Evolutionary conservation across 2,888 invertebrate genomes (phyloP).

Genomic region (Rotaria magnacalcarata): DNA sequence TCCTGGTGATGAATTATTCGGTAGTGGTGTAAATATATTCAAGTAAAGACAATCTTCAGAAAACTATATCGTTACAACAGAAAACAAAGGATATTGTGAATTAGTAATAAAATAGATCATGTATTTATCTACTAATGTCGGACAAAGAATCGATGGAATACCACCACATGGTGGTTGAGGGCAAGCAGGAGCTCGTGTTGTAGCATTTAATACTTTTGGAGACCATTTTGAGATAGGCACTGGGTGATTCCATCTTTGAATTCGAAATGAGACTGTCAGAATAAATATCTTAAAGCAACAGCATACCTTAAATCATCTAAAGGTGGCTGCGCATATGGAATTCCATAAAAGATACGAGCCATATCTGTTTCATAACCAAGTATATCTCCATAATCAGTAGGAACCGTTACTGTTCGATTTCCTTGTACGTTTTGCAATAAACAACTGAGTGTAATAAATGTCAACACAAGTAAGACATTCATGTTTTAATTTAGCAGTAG

Average conservation of each 20-base stretch:
- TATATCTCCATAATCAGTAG: constrained; percentile 4
- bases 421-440: background rate
- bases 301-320: background rate
- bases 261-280: background rate
- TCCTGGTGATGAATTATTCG: background rate
- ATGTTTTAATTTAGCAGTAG: no score
- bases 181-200: constrained; percentile 50
- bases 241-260: constrained; percentile 48
- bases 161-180: constrained; percentile 50
- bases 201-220: constrained; percentile 49
- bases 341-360: constrained; percentile 16
- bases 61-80: background rate
- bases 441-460: background rate
- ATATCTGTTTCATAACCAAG: background rate
- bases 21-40: constrained; percentile 49
- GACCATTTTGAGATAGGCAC: constrained; percentile 49
- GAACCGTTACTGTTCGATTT: background rate
- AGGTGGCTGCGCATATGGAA: constrained; percentile 13
- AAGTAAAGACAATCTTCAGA: constrained; percentile 50
- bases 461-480: background rate
- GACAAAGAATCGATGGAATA: background rate
- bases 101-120: background rate
- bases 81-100: background rate
- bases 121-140: background rate
- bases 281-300: background rate